phyloP scores from a whole-genome alignment of 1,140 invertebrate species.

The Pseudomyrmex sp. region DNA sequence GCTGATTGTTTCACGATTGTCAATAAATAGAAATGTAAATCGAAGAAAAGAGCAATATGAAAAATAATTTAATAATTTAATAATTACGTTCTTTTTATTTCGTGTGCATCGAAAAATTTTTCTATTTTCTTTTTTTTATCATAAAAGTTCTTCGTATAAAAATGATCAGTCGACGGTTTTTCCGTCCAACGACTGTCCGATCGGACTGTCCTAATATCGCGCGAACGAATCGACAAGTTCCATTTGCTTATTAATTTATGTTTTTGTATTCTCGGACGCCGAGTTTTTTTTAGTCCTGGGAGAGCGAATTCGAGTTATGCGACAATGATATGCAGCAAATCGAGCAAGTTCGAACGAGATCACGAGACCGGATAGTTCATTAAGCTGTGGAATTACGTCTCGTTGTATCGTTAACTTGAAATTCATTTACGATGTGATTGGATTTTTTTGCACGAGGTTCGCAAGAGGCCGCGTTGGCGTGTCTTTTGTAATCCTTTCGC shows the following conservation, averaged over 20 bases:
- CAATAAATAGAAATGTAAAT: not conserved
- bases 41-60: not conserved
- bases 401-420: constrained; percentile 16
- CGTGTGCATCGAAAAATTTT: not conserved
- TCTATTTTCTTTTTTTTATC: not conserved
- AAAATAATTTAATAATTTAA: not conserved
- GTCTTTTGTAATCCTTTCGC: constrained; percentile 65
- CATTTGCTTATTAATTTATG: not conserved
- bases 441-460: constrained; percentile 58
- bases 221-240: not conserved
- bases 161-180: too few relatives aligned
- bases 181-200: too few relatives aligned
- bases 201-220: too few relatives aligned
- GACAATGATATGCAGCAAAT: not conserved
- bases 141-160: too few relatives aligned
- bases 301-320: not conserved
- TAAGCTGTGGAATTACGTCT: not conserved
- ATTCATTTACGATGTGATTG: constrained; percentile 26
- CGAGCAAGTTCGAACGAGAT: not conserved
- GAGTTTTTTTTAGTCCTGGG: not conserved
- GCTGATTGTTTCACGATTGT: not conserved
- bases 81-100: not conserved
- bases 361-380: constrained; percentile 12
- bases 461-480: constrained; percentile 28
- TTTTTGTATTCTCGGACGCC: not conserved